A percentile compares a stretch with the other conserved stretches of the same genome.
phyloP scores from a whole-genome alignment of 2,113 vertebrate genomes.

The Myodes glareolus region DNA sequence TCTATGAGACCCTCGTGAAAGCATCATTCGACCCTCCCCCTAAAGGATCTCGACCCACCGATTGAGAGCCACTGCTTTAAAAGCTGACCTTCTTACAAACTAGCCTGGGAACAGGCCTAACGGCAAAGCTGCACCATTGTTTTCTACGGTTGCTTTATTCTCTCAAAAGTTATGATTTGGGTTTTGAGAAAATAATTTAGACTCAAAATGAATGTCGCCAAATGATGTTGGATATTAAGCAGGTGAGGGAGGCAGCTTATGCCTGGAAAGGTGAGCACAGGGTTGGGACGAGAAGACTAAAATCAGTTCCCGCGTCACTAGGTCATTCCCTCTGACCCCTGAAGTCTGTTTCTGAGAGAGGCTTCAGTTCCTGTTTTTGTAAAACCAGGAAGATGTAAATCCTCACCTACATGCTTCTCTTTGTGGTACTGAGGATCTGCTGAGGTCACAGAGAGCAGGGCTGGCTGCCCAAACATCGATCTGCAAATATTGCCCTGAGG shows the following conservation, averaged over 20 bases:
- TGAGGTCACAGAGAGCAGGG: slow-evolving; percentile 7
- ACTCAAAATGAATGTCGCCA: not conserved
- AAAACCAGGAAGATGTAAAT: not conserved
- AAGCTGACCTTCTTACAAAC: not conserved
- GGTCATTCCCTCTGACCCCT: not conserved
- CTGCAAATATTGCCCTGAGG: slow-evolving; percentile 46
- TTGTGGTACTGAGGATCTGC: slow-evolving; percentile 29
- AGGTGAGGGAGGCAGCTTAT: not conserved
- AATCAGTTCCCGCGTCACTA: not conserved
- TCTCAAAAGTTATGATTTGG: not conserved
- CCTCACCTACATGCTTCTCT: not conserved
- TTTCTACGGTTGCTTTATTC: slow-evolving; percentile 31
- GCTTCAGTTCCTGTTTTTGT: not conserved
- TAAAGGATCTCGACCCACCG: not conserved
- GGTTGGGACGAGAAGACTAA: not conserved
- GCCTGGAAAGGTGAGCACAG: not conserved
- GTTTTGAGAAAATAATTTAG: slow-evolving; percentile 20
- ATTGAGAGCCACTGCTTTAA: not conserved
- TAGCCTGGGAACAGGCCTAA: not conserved
- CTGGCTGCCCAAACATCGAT: not conserved
- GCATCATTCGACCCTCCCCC: not conserved
- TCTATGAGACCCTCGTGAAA: not conserved
- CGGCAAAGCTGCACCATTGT: not conserved
- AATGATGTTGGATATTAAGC: not conserved
- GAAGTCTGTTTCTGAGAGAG: not conserved